Evolutionary conservation across 2,888 invertebrate species (phyloP), one percentile per base, ranked within the genome.

Genomic region (Deilephila elpenor): DNA sequence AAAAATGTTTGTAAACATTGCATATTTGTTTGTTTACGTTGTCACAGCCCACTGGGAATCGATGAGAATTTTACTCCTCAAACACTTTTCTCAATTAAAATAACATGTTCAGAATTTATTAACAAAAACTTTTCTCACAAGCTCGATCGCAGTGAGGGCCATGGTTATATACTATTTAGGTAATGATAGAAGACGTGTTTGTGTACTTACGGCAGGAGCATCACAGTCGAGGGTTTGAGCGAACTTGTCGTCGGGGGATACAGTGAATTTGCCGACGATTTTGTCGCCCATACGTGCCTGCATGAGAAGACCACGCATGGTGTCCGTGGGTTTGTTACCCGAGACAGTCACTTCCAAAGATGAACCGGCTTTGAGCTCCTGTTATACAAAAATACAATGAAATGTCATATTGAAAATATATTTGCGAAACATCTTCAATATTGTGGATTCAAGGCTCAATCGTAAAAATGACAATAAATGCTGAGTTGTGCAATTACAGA

Each of bases 221-320:
- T 93, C 94, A 78, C 96, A 96, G 86, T 95, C 91, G 76, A 96
- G 86, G 20, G 93, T 89, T 81, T 95, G 94, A 1, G 95, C 94
- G 81, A 95, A 93, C 67, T 77, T 79, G 75, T 96, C 95, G 71
- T 87, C 89, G 37, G 92, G 87, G 14, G 95, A 88, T 11, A 96
- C 87, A n/a, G 93, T 89, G 88, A 97, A 97, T 71, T 90, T 89
- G 44, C 97, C 97, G 4, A 97, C 95, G 0, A 96, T 95, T 73
- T 95, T 94, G 74, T 95, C 91, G 7, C 95, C 95, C 6, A 95
- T 88, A 64, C 97, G 95, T 0, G 96, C 97, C 89, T 97, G 96
- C 74, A 97, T 85, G 75, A 97, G 89, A 84, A 96, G 95, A 20
- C 97, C 97, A 73, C 96, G 95, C 88, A 97, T 96, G 72, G 90